Evolutionary conservation across 1,140 invertebrate species (phyloP).

Genomic region (Diplogasteroides magnus): DNA sequence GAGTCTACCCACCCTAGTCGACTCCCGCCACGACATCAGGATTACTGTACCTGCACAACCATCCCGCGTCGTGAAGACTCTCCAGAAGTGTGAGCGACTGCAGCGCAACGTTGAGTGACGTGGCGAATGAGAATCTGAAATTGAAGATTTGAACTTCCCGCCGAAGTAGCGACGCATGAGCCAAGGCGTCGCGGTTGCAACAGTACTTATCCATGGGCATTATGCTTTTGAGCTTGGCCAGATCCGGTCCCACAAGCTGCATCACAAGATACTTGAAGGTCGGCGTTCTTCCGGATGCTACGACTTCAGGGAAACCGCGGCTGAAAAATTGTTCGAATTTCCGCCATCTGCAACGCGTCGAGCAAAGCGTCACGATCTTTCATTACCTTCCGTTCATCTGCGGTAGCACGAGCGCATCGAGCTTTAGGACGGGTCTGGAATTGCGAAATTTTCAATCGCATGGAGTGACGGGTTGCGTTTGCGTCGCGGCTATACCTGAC

Average conservation of each 20-base stretch:
- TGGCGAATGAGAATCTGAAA: conserved; percentile 33
- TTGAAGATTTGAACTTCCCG: not conserved
- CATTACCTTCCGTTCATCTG: conserved; percentile 13
- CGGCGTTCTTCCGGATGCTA: conserved; percentile 28
- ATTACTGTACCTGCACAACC: conserved; percentile 6
- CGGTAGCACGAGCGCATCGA: conserved; percentile 33
- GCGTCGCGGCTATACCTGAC: too few relatives aligned
- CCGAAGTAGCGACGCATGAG: too few relatives aligned
- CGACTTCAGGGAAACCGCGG: conserved; percentile 23
- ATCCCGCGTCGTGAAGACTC: conserved; percentile 36
- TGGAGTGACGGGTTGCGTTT: too few relatives aligned
- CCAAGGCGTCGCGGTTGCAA: too few relatives aligned
- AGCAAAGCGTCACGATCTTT: too few relatives aligned
- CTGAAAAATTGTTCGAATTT: too few relatives aligned
- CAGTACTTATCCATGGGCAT: conserved; percentile 8
- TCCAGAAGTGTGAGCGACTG: conserved; percentile 38
- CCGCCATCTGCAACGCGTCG: too few relatives aligned
- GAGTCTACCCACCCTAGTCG: too few relatives aligned
- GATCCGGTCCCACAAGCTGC: conserved; percentile 32
- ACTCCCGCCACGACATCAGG: too few relatives aligned
- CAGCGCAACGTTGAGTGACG: conserved; percentile 29
- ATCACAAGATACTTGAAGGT: conserved; percentile 29
- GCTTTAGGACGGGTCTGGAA: conserved; percentile 29
- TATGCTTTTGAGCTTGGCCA: conserved; percentile 21
- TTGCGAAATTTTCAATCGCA: not conserved